Percentiles rank a stretch among this genome's conserved stretches.
Evolutionary conservation across 2,113 vertebrate species (phyloP).

Genomic region (Mormyrus iriodes): DNA sequence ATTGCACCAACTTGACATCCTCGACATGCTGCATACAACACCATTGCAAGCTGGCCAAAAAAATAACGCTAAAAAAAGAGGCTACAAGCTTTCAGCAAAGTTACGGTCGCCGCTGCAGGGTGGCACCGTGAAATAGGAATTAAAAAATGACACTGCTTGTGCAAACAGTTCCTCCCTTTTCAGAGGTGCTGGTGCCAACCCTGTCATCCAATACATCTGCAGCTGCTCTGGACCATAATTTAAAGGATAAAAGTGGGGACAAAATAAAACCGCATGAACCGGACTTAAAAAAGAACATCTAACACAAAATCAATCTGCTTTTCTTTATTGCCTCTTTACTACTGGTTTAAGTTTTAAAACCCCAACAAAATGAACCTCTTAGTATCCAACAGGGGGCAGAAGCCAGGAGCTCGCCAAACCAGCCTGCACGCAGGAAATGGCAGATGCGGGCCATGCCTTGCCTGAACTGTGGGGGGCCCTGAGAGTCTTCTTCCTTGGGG

Average conservation of each 20-base stretch:
- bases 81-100: not conserved
- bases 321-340: not conserved
- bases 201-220: not conserved
- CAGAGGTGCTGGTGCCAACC: not conserved
- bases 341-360: not conserved
- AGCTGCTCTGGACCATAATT: not conserved
- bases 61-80: not conserved
- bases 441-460: constrained; percentile 36
- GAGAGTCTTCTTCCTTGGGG: constrained; percentile 60
- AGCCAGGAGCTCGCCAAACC: not conserved
- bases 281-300: not conserved
- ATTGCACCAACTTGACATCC: not conserved
- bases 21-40: not conserved
- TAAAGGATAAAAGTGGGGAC: not conserved
- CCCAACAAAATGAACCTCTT: not conserved
- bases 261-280: not conserved
- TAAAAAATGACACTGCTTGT: not conserved
- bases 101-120: not conserved
- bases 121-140: not conserved
- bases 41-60: not conserved
- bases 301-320: not conserved
- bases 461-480: constrained; percentile 57
- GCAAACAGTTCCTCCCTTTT: not conserved
- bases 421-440: not conserved
- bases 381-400: not conserved